These are phyloP conservation scores for Drosophila pruinosa DNA, from an alignment of 1,140 invertebrate species.

Conservation along the genomic window DNA sequence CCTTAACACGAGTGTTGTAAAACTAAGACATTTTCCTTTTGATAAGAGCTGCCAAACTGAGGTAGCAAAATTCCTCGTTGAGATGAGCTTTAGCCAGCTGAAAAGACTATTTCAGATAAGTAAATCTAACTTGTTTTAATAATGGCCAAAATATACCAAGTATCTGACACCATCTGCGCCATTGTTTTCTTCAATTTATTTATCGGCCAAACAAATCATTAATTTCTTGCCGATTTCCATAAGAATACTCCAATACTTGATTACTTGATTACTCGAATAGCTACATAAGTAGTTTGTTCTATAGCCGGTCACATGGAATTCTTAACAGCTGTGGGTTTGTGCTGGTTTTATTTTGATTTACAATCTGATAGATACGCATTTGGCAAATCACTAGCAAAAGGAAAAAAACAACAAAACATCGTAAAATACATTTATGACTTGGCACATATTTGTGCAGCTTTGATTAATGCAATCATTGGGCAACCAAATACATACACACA, in stretches of 20 bases:
- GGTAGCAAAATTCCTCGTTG: conserved; percentile 21
- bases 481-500: neutral
- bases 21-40: conserved; percentile 12
- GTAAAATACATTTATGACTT: conserved; percentile 55
- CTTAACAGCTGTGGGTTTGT: neutral
- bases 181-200: neutral
- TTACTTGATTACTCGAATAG: neutral
- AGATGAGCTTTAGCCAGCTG: conserved; percentile 3
- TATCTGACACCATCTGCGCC: neutral
- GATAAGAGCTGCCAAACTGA: conserved; percentile 22
- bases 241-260: neutral
- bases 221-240: neutral
- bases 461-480: conserved; percentile 67
- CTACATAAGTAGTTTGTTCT: no score
- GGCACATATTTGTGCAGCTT: conserved; percentile 73
- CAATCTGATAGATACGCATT: conserved; percentile 32
- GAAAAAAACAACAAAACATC: conserved; percentile 4
- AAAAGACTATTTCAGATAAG: neutral
- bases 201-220: neutral
- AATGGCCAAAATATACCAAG: no score
- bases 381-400: conserved; percentile 21
- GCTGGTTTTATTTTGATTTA: conserved; percentile 63
- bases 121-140: no score
- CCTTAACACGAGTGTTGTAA: conserved; percentile 36
- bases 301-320: conserved; percentile 18